A percentile compares a stretch with the other conserved stretches of the same genome.
Evolutionary conservation across 2,113 vertebrate genomes (phyloP).

Genomic region (Leucosticte australis): DNA sequence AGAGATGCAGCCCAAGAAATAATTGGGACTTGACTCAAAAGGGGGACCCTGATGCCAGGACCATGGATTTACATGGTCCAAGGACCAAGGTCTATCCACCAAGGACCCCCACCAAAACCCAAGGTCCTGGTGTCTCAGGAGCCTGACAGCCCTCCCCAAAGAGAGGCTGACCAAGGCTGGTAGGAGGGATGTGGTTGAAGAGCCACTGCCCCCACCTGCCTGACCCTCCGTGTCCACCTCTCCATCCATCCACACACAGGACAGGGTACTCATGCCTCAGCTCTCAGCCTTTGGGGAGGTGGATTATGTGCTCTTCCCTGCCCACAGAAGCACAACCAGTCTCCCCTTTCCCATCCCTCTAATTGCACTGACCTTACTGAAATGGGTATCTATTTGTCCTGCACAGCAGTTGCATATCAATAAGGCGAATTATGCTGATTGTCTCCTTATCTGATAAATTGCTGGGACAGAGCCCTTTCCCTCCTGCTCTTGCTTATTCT

Average conservation of each 20-base stretch:
- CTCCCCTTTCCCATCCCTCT: background rate
- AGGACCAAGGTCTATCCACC: background rate
- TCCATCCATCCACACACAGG: background rate
- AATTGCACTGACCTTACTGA: background rate
- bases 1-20: background rate
- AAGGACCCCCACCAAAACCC: background rate
- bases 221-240: background rate
- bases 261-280: fast-evolving
- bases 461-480: background rate
- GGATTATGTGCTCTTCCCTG: background rate
- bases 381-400: background rate
- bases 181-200: background rate
- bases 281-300: background rate
- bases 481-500: background rate
- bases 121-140: background rate
- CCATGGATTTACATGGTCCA: background rate
- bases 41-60: background rate
- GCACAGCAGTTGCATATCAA: background rate
- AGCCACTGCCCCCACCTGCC: background rate
- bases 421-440: constrained; percentile 5
- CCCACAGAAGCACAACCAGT: background rate
- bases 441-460: background rate
- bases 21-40: background rate
- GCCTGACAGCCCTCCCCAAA: background rate
- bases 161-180: background rate